phyloP scores from a whole-genome alignment of 2,113 vertebrate species.

The Cyprinodon brontotheroides region DNA sequence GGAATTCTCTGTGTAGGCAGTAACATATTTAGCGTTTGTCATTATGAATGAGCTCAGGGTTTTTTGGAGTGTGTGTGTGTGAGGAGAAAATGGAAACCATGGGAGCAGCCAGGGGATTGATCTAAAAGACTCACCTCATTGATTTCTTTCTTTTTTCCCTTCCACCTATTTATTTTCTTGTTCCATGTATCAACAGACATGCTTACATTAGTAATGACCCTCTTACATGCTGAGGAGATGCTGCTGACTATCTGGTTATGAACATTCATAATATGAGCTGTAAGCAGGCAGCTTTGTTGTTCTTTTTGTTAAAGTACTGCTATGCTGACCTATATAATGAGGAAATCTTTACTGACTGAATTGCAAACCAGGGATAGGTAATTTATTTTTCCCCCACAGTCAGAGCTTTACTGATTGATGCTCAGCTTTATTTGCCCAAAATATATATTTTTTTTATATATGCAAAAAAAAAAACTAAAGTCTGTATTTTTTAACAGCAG shows the following conservation, averaged over 20 bases:
- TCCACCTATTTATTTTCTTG: conserved; percentile 54
- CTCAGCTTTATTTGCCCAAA: too few relatives aligned
- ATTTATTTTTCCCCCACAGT: not conserved
- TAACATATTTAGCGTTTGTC: conserved; percentile 66
- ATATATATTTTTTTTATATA: too few relatives aligned
- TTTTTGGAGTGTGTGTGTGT: conserved; percentile 7
- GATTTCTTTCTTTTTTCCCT: conserved; percentile 52
- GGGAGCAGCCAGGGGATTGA: conserved; percentile 49
- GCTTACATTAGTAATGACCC: conserved; percentile 33
- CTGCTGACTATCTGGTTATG: conserved; percentile 7
- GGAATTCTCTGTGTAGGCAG: conserved; percentile 57
- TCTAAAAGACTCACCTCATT: conserved; percentile 57
- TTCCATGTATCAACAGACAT: conserved; percentile 44
- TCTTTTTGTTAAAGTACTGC: not conserved
- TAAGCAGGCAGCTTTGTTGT: not conserved
- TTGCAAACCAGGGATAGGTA: not conserved
- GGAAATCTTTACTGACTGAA: not conserved
- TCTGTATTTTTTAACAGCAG: too few relatives aligned
- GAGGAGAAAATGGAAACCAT: conserved; percentile 38
- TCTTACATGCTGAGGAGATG: not conserved
- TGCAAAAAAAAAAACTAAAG: too few relatives aligned
- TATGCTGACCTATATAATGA: not conserved
- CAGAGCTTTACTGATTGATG: not conserved
- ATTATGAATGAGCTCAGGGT: conserved; percentile 56
- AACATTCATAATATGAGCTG: not conserved